phyloP scores from a whole-genome alignment of 2,888 invertebrate genomes.

The Cremastinae sp. region DNA sequence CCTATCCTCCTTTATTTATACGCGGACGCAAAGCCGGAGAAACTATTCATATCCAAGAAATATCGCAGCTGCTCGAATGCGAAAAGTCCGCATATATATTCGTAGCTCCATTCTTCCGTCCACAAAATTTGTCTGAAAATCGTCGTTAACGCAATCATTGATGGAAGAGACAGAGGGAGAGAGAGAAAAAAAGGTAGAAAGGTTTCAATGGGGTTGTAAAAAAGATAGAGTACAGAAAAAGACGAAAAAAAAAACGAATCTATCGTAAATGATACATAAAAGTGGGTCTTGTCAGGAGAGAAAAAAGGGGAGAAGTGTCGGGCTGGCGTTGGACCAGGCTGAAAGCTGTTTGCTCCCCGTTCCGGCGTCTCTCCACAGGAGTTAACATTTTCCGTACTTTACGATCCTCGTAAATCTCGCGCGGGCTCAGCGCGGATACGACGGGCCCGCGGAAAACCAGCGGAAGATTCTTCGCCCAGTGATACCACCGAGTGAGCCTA shows the following conservation, averaged over 20 bases:
- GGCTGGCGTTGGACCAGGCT: conserved; percentile 35
- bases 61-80: conserved; percentile 47
- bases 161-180: conserved; percentile 9
- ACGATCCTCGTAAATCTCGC: conserved; percentile 69
- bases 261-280: conserved; percentile 54
- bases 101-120: conserved; percentile 18
- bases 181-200: neutral
- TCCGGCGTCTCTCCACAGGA: conserved; percentile 41
- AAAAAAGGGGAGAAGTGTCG: conserved; percentile 12
- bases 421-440: conserved; percentile 19
- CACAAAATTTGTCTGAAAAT: too few relatives aligned
- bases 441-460: conserved; percentile 29
- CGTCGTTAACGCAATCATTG: neutral
- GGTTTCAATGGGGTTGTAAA: neutral
- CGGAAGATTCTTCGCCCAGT: conserved; percentile 37
- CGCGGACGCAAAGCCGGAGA: conserved; percentile 15
- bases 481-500: conserved; percentile 15
- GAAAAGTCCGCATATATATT: conserved; percentile 44
- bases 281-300: conserved; percentile 38
- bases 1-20: conserved; percentile 47
- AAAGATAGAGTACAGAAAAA: conserved; percentile 1
- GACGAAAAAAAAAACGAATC: conserved; percentile 15
- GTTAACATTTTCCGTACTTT: conserved; percentile 69
- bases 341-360: conserved; percentile 39
- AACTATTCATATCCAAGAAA: conserved; percentile 44